Evolutionary conservation across 2,113 vertebrate species (phyloP), one percentile per base, ranked within the genome.

Genomic region (Seriola rivoliana): DNA sequence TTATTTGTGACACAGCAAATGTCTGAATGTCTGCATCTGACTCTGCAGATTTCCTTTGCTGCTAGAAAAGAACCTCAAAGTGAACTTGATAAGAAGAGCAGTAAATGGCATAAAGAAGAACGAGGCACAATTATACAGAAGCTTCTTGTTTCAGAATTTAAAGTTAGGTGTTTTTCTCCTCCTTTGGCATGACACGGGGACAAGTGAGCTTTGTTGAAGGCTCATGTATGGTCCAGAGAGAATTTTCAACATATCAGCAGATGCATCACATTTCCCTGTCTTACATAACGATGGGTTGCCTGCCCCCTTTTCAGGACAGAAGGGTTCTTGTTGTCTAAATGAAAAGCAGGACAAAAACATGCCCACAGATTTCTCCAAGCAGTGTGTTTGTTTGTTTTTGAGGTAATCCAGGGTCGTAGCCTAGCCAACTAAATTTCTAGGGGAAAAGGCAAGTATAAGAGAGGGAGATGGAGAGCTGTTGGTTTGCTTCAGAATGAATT

Each of bases 171-270:
- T 86, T 92, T 82, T 85, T 75, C 36, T 70, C 74, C 40, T 84
- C 48, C 34, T 75, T 70, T 46, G 68, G 29, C 60, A 57, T 52
- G 13, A 64, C 50, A 13, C 38, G 16, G 36, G 74, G 54, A 94
- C 90, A 94, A 91, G 76, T 32, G 54, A 58, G 69, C 69, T 42
- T 93, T 93, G 90, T 90, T 90, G 62, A 79, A 57, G 63, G 36
- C 86, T 91, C 58, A 77, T 77, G 85, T 85, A 74, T 84, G 85
- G 76, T 82, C 63, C 75, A 57, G 62, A 82, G 84, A 62, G 85
- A 90, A 89, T 93, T 91, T 85, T 82, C 90, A 91, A 78, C 85
- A 81, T 85, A 94, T 94, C 93, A 93, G 91, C 86, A 91, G 93
- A 92, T 87, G 85, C 91, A 89, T 93, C 93, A 85, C 89, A 92